Conservation (phyloP, 2,113 vertebrate genomes). For the Scopus umbretta region DNA sequence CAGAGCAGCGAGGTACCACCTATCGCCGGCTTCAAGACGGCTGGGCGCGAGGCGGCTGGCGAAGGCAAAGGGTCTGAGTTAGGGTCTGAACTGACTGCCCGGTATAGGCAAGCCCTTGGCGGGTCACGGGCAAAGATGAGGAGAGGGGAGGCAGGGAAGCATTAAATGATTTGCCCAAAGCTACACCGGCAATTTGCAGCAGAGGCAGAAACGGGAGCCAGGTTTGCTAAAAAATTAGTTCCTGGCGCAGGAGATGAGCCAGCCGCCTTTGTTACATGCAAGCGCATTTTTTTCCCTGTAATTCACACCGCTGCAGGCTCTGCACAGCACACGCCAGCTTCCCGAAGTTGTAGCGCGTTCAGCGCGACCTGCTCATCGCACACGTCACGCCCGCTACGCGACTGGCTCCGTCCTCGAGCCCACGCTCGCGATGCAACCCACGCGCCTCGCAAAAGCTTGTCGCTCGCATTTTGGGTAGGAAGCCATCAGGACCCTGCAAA, state of each 20-base stretch:
- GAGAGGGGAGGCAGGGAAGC: not conserved
- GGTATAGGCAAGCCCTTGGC: not conserved
- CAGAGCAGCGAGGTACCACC: not conserved
- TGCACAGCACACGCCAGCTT: not conserved
- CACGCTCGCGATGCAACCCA: not conserved
- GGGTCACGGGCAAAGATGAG: not conserved
- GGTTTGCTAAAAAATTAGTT: not conserved
- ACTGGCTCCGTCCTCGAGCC: not conserved
- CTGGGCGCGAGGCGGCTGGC: accelerated
- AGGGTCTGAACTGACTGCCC: not conserved
- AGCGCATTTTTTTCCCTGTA: not conserved
- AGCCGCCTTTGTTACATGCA: slow-evolving; percentile 16
- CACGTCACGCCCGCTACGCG: accelerated
- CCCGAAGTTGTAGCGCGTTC: not conserved
- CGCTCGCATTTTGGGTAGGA: not conserved
- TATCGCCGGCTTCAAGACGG: accelerated
- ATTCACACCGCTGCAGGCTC: not conserved
- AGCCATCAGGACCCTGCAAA: not conserved
- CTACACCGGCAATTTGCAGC: not conserved
- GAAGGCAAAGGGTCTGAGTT: not conserved
- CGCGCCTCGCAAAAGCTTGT: not conserved
- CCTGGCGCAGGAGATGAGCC: not conserved
- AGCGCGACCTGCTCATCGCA: not conserved
- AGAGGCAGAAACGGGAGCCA: not conserved
- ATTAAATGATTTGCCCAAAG: not conserved